These are phyloP conservation scores for Podabrus alpinus DNA, from an alignment of 2,888 invertebrate genomes.

Conservation along the genomic window DNA sequence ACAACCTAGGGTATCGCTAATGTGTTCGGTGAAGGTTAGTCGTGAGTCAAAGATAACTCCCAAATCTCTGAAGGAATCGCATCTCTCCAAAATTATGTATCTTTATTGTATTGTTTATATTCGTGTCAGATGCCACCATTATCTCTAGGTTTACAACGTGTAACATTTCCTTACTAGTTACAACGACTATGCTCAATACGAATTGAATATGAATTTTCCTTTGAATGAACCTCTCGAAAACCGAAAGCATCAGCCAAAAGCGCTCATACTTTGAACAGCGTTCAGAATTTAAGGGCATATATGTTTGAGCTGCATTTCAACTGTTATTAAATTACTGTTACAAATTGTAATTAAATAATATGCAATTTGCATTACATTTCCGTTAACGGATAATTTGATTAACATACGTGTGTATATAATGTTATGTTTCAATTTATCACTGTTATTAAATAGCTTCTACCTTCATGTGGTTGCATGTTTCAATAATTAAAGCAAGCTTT, in stretches of 20 bases:
- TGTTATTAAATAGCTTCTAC: conserved; percentile 16
- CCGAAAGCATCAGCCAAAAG: conserved; percentile 18
- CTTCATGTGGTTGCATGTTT: not conserved
- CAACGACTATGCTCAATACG: conserved; percentile 40
- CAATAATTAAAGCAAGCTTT: not conserved
- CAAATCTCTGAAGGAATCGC: no score
- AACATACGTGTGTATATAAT: conserved; percentile 14
- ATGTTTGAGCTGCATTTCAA: conserved; percentile 8
- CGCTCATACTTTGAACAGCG: conserved; percentile 16
- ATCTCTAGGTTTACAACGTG: conserved; percentile 44
- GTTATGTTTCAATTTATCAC: conserved; percentile 9
- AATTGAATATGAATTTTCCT: conserved; percentile 44
- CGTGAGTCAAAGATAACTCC: no score
- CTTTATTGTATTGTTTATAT: conserved; percentile 31
- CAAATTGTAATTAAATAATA: conserved; percentile 28
- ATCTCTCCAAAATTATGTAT: no score
- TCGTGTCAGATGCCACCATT: conserved; percentile 40
- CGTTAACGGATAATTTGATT: conserved; percentile 23
- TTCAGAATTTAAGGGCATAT: conserved; percentile 8
- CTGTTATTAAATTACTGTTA: conserved; percentile 26
- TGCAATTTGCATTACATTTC: conserved; percentile 30
- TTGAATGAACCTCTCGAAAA: conserved; percentile 28
- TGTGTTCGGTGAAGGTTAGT: no score
- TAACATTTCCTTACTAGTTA: conserved; percentile 43
- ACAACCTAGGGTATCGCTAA: no score